Percentiles rank a stretch among this genome's conserved stretches.
phyloP scores from a whole-genome alignment of 2,888 invertebrate species.

The Rotaria sp. region DNA sequence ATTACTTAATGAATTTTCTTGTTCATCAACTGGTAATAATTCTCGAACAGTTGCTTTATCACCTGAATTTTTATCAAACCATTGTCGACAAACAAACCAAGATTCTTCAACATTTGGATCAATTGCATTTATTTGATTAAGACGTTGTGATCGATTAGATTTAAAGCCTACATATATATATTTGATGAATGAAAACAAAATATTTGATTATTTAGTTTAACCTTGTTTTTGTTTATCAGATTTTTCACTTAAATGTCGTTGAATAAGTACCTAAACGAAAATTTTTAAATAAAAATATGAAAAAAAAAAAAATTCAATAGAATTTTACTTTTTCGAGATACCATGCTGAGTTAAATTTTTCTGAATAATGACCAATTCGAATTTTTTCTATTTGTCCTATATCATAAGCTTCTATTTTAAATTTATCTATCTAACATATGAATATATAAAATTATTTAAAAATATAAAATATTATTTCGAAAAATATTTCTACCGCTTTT shows the following conservation, averaged over 20 bases:
- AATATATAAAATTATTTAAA: slow-evolving; percentile 47
- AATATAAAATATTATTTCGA: slow-evolving; percentile 48
- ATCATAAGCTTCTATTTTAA: slow-evolving; percentile 50
- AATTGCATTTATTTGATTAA: slow-evolving; percentile 19
- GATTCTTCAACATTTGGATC: slow-evolving; percentile 50
- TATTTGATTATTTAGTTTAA: neutral
- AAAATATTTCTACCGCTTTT: slow-evolving; percentile 31
- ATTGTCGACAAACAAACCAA: slow-evolving; percentile 53
- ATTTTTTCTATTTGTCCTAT: slow-evolving; percentile 51
- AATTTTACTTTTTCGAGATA: slow-evolving; percentile 36
- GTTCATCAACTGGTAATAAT: slow-evolving; percentile 52
- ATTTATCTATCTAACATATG: slow-evolving; percentile 52
- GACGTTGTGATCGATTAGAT: slow-evolving; percentile 19
- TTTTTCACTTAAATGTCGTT: neutral
- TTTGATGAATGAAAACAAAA: no score
- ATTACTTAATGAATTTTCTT: slow-evolving; percentile 47
- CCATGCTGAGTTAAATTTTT: slow-evolving; percentile 49
- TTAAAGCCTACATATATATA: neutral
- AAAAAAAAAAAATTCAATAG: neutral
- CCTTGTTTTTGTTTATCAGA: neutral
- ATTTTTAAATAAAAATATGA: neutral
- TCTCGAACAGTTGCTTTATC: slow-evolving; percentile 53
- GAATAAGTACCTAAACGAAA: neutral
- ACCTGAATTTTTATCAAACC: slow-evolving; percentile 53
- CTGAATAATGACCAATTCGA: slow-evolving; percentile 55